Percentiles rank a stretch among this genome's conserved stretches.
phyloP scores from a whole-genome alignment of 2,797 vertebrate genomes.

The Loris lydekkerianus region DNA sequence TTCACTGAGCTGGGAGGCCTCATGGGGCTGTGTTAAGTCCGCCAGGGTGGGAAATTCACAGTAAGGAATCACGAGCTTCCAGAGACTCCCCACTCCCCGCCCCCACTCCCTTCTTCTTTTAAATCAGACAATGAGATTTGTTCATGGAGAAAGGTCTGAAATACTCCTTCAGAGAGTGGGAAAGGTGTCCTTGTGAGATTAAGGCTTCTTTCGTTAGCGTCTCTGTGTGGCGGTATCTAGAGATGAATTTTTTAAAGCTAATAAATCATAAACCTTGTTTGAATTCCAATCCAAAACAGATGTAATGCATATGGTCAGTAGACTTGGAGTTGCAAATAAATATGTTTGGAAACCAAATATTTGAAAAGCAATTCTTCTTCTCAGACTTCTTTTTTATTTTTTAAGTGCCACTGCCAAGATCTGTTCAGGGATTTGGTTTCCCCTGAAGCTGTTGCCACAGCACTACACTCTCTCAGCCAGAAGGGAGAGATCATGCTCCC shows the following conservation, averaged over 20 bases:
- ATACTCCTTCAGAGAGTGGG: background rate
- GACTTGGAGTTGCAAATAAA: constrained; percentile 81
- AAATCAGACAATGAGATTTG: background rate
- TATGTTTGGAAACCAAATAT: constrained; percentile 84
- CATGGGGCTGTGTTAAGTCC: background rate
- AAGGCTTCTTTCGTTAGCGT: background rate
- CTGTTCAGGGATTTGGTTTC: constrained; percentile 68
- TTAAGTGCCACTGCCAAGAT: constrained; percentile 75
- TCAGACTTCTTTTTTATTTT: constrained; percentile 58
- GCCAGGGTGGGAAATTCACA: background rate
- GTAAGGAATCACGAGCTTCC: background rate
- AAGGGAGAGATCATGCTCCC: background rate
- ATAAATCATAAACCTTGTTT: constrained; percentile 78
- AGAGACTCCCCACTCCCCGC: background rate
- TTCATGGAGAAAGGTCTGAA: background rate
- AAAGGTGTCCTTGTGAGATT: background rate
- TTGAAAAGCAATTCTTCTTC: constrained; percentile 80
- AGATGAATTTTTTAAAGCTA: constrained; percentile 65
- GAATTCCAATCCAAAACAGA: constrained; percentile 80
- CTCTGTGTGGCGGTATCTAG: constrained; percentile 44
- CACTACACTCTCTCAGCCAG: background rate
- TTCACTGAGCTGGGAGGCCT: constrained; percentile 32
- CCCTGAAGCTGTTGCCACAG: constrained; percentile 42
- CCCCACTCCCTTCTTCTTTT: background rate
- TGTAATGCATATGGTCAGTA: constrained; percentile 82